Evolutionary conservation across 64 coral and sea anemone genomes (phyloP).

Genomic region (Stichodactyla helianthus): DNA sequence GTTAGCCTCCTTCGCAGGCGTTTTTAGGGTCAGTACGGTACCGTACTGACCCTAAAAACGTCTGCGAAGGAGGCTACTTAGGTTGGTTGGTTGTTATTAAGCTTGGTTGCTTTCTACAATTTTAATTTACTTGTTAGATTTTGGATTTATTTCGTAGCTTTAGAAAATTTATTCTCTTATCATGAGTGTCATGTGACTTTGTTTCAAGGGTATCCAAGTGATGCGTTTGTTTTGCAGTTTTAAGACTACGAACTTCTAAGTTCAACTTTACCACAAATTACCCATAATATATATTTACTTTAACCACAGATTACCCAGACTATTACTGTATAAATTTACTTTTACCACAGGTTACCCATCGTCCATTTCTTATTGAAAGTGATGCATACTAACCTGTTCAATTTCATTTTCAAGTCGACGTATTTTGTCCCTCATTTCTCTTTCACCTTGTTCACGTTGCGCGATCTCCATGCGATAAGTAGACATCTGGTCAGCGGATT

Average conservation of each 20-base stretch:
- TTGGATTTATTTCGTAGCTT: too few relatives aligned
- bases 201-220: too few relatives aligned
- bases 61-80: too few relatives aligned
- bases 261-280: not conserved
- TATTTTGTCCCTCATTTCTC: conserved; percentile 76
- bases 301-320: not conserved
- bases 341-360: not conserved
- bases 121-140: not conserved
- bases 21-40: too few relatives aligned
- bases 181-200: too few relatives aligned
- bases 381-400: conserved; percentile 67
- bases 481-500: conserved; percentile 61
- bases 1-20: not conserved
- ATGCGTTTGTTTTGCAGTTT: too few relatives aligned
- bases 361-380: not conserved
- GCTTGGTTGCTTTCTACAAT: not conserved
- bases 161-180: too few relatives aligned
- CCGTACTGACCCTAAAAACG: too few relatives aligned
- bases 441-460: conserved; percentile 67
- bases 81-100: not conserved
- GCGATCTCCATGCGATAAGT: conserved; percentile 76
- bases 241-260: too few relatives aligned
- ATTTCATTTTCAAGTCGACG: conserved; percentile 73
- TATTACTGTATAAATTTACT: not conserved
- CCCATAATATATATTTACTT: not conserved